These are phyloP conservation scores for Montipora capricornis DNA, from an alignment of 64 coral and sea anemone species.

Conservation along the genomic window DNA sequence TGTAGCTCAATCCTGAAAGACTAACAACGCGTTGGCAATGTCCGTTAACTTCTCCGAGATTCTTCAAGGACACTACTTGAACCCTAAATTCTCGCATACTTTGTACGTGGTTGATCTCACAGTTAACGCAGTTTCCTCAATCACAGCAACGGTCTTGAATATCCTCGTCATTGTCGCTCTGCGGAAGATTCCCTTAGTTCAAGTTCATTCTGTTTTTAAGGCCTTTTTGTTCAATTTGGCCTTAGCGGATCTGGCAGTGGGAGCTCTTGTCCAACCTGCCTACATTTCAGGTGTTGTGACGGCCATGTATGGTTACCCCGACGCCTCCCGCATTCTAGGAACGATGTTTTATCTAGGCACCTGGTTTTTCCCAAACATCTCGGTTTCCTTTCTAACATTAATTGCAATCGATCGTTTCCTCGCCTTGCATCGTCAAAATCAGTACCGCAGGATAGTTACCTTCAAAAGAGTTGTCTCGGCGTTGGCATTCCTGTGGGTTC, in stretches of 20 bases:
- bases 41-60: not conserved
- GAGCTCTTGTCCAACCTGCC: not conserved
- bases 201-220: slow-evolving; percentile 24
- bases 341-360: not conserved
- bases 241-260: not conserved
- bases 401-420: slow-evolving; percentile 50
- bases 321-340: not conserved
- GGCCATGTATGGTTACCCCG: not conserved
- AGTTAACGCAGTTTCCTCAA: not conserved
- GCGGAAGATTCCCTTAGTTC: not conserved
- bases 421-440: not conserved
- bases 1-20: too few relatives aligned
- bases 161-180: not conserved
- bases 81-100: not conserved
- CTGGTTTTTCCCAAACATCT: slow-evolving; percentile 5
- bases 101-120: not conserved
- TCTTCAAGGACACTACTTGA: not conserved
- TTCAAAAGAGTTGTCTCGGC: not conserved
- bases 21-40: not conserved
- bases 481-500: not conserved
- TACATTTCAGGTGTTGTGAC: slow-evolving; percentile 5
- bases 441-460: not conserved
- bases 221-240: not conserved
- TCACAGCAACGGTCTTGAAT: not conserved
- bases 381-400: not conserved